Base-by-base conservation (phyloP, 2,797 vertebrate species). In the Anas capensis region DNA sequence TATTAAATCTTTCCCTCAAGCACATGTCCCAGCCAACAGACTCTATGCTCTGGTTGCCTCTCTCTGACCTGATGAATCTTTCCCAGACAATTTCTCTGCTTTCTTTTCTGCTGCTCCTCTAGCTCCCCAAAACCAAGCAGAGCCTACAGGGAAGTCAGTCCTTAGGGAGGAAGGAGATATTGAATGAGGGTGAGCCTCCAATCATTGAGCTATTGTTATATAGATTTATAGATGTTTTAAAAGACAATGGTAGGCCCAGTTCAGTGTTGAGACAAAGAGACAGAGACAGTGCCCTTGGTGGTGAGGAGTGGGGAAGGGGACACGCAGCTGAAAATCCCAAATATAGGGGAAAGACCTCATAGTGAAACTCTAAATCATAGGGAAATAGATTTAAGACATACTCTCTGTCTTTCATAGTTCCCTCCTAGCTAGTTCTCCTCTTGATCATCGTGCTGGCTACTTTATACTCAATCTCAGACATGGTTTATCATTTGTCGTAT, bases 1-100 rank as follows among this genome's bases (percentile, higher is more conserved):
- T 89, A 31, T 66, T 81, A 72, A 90, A 86, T 79, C 8, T 66
- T 84, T 75, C 88, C 79, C n/a, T 84, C 0, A 1, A 83, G 62
- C n/a, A 70, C 20, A 14, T 13, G 18, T 82, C 34, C 20, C 26
- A 70, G 0, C 1, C 42, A 88, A 21, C 40, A 81, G 12, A 71
- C 10, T 88, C 17, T 48, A 57, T 0, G 3, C 9, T 57, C 64
- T 89, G 38, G 33, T 90, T n/a, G 57, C 44, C 16, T 61, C 7
- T 65, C 33, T 75, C 49, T 86, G 53, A 65, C 16, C 5, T 3
- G 1, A 15, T 33, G 69, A 76, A 57, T 77, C 38, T 86, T 90
- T 33, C 19, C 31, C 21, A 31, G n/a, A 56, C 10, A 77, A 66
- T 68, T 66, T 51, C 2, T 53, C 15, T 75, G 26, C n/a, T 8